These are phyloP conservation scores for Eupithecia subfuscata DNA, from an alignment of 2,888 invertebrate genomes.

Conservation along the genomic window DNA sequence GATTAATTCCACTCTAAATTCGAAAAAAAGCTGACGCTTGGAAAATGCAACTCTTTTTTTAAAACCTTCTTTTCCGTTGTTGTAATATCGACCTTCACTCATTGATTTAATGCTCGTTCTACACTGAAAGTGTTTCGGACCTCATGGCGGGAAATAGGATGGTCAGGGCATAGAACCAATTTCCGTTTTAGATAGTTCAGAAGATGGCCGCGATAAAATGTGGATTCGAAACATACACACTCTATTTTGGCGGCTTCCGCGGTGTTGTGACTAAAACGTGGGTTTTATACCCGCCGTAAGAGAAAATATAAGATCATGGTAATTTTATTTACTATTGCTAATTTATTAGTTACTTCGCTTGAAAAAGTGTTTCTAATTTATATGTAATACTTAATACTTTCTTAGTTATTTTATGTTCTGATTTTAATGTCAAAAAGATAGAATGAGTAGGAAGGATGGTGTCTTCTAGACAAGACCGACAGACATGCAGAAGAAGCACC, in stretches of 20 bases:
- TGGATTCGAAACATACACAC: background rate
- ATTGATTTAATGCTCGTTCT: background rate
- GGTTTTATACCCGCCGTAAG: too few species aligned
- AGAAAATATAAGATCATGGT: too few species aligned
- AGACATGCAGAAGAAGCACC: too few species aligned
- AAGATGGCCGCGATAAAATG: conserved; percentile 6
- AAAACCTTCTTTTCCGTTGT: background rate
- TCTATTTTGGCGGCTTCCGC: background rate
- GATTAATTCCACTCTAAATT: background rate
- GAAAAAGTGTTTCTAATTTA: too few species aligned
- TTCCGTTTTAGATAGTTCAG: conserved; percentile 19
- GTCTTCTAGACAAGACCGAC: too few species aligned
- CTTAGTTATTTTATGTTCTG: too few species aligned
- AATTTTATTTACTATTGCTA: too few species aligned
- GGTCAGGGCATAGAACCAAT: conserved; percentile 27
- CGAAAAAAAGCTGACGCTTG: background rate
- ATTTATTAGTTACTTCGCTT: too few species aligned
- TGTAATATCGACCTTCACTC: background rate
- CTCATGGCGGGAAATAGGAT: conserved; percentile 15
- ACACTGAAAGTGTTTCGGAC: background rate
- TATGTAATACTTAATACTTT: too few species aligned
- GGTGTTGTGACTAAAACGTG: background rate
- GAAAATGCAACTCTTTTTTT: background rate
- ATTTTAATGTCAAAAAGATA: too few species aligned
- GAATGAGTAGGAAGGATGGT: too few species aligned